These are phyloP conservation scores for Harpalus rubripes DNA, from an alignment of 2,888 invertebrate species.

Conservation along the genomic window DNA sequence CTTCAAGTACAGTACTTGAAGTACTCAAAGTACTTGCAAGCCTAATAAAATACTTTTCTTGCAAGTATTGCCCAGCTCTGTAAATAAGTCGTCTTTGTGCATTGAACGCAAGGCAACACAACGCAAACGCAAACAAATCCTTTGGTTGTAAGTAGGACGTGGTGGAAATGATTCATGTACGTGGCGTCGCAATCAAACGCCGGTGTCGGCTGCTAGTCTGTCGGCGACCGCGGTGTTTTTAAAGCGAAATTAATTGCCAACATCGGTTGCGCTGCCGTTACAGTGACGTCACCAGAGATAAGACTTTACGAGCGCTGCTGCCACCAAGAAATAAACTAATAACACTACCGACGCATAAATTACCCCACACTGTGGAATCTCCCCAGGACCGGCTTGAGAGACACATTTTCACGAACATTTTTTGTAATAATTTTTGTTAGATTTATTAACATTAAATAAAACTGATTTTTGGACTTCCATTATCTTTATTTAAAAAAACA, in stretches of 20 bases:
- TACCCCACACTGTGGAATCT: conserved; percentile 21
- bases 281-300: conserved; percentile 52
- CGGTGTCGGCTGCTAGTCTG: conserved; percentile 1
- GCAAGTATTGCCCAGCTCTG: no score
- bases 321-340: conserved; percentile 56
- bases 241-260: conserved; percentile 50
- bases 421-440: neutral
- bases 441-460: no score
- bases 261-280: conserved; percentile 34
- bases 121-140: conserved; percentile 7
- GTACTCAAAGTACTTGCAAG: no score
- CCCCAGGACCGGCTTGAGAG: conserved; percentile 27
- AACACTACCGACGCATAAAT: conserved; percentile 59
- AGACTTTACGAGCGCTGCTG: conserved; percentile 49
- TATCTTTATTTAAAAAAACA: no score
- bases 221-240: conserved; percentile 42
- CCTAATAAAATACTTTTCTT: no score
- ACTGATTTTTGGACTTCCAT: no score
- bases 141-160: neutral
- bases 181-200: conserved; percentile 41
- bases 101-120: conserved; percentile 1
- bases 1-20: no score
- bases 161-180: conserved; percentile 40
- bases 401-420: neutral
- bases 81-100: conserved; percentile 34